phyloP scores from a whole-genome alignment of 2,113 vertebrate genomes.

The Papio anubis region DNA sequence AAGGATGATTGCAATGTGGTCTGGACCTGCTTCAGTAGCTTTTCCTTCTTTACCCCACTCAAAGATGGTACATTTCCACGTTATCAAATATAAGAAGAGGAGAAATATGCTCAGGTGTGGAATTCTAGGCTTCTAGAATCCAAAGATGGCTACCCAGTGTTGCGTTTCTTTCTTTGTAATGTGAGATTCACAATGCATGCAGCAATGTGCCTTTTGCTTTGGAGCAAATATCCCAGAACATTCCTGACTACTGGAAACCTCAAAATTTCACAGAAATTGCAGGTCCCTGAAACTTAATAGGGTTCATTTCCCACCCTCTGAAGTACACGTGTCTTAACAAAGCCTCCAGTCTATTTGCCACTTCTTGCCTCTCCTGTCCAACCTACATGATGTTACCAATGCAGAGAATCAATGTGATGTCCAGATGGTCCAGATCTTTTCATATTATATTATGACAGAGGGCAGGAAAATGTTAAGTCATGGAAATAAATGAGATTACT shows the following conservation, averaged over 20 bases:
- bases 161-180: background rate
- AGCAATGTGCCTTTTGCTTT: background rate
- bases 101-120: background rate
- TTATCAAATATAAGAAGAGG: background rate
- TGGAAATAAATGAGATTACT: background rate
- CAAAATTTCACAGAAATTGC: background rate
- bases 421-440: background rate
- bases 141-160: background rate
- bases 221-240: background rate
- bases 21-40: background rate
- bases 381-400: background rate
- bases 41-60: background rate
- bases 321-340: background rate
- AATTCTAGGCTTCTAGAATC: background rate
- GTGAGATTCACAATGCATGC: background rate
- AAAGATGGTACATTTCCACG: background rate
- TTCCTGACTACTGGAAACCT: background rate
- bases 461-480: background rate
- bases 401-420: background rate
- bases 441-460: background rate
- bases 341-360: background rate
- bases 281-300: background rate
- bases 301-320: background rate
- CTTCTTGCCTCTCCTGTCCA: background rate
- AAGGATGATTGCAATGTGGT: background rate